Conservation (phyloP, 53 echinoderm and acorn worm genomes). For the Mesocentrotus franciscanus region DNA sequence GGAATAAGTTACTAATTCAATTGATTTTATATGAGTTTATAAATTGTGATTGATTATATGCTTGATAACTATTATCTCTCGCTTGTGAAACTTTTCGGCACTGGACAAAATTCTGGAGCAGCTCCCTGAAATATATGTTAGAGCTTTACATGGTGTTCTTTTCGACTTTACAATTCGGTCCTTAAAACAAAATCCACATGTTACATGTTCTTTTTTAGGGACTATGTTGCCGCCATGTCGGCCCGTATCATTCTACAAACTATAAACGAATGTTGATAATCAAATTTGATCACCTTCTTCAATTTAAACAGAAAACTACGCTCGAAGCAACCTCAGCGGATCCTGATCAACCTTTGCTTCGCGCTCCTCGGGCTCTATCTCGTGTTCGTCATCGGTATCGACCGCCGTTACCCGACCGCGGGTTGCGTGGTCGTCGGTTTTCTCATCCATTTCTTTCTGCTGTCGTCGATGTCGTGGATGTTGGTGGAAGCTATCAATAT, state of each 20-base stretch:
- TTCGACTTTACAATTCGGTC: neutral
- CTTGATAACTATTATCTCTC: too few relatives aligned
- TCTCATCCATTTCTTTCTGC: constrained; percentile 81
- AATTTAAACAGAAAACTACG: constrained; percentile 60
- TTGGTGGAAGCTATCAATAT: constrained; percentile 80
- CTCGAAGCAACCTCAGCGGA: constrained; percentile 65
- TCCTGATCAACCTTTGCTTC: constrained; percentile 71
- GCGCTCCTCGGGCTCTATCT: constrained; percentile 76
- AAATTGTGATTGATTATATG: too few relatives aligned
- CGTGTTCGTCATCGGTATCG: constrained; percentile 76
- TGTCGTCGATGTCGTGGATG: constrained; percentile 83
- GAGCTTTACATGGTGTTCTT: neutral
- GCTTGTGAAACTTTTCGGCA: too few relatives aligned
- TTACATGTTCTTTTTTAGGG: neutral
- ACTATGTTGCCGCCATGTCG: too few relatives aligned
- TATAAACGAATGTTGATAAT: neutral
- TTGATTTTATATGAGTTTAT: too few relatives aligned
- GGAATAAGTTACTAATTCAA: too few relatives aligned
- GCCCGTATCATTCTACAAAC: too few relatives aligned
- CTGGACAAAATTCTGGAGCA: too few relatives aligned
- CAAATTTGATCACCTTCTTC: neutral
- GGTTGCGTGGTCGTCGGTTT: constrained; percentile 77
- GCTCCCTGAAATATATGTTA: too few relatives aligned
- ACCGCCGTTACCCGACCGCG: constrained; percentile 40
- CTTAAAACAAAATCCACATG: neutral